Percentiles rank a stretch among this genome's conserved stretches.
phyloP scores from a whole-genome alignment of 2,113 vertebrate genomes.

The Zeus faber region DNA sequence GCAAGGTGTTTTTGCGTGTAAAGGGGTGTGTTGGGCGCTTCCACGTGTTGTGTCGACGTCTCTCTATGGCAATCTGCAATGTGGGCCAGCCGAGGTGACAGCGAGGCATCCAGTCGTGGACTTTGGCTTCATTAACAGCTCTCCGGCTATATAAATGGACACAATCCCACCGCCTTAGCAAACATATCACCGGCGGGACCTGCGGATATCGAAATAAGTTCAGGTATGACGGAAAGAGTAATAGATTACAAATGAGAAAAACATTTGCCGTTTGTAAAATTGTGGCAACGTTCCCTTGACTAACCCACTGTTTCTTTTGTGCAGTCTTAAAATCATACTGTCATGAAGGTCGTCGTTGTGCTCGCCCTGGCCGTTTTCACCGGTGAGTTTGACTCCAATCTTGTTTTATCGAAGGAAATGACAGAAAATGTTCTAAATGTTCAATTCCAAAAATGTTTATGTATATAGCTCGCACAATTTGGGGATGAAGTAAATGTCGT shows the following conservation, averaged over 20 bases:
- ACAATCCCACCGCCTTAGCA: conserved; percentile 15
- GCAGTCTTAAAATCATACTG: conserved; percentile 22
- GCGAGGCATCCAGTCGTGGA: conserved; percentile 57
- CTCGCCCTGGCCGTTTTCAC: conserved; percentile 54
- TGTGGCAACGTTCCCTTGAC: background rate
- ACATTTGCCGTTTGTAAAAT: background rate
- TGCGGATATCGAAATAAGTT: too few species aligned
- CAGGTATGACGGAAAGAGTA: conserved; percentile 36
- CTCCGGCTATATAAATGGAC: conserved; percentile 63
- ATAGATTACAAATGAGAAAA: too few species aligned
- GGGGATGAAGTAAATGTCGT: too few species aligned
- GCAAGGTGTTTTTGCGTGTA: background rate
- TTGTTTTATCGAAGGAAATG: too few species aligned
- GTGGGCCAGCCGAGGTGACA: conserved; percentile 50
- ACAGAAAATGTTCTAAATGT: too few species aligned
- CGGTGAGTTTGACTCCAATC: conserved; percentile 63
- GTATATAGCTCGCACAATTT: too few species aligned
- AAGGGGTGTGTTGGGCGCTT: background rate
- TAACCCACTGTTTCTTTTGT: conserved; percentile 5
- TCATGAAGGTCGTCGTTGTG: conserved; percentile 68
- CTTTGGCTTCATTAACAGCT: conserved; percentile 62
- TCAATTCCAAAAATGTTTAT: too few species aligned
- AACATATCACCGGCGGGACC: conserved; percentile 39
- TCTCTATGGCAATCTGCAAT: too few species aligned
- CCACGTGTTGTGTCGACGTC: too few species aligned